phyloP scores from a whole-genome alignment of 2,113 vertebrate species.

The Calcarius ornatus region DNA sequence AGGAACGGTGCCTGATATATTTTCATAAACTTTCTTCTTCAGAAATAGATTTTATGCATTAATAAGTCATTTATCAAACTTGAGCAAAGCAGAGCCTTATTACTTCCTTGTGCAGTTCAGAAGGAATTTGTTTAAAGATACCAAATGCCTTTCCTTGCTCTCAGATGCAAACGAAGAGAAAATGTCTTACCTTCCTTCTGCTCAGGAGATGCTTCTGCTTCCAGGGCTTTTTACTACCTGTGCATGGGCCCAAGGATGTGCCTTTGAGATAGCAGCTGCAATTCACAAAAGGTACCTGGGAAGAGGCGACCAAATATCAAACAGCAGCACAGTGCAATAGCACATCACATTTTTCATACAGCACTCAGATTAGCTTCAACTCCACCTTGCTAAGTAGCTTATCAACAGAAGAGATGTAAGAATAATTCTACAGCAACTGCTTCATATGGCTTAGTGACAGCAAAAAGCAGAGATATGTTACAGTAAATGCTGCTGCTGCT shows the following conservation, averaged over 20 bases:
- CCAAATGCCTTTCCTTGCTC: not conserved
- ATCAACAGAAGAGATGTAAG: not conserved
- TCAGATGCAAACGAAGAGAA: not conserved
- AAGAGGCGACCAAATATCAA: not conserved
- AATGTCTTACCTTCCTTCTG: not conserved
- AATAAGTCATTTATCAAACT: slow-evolving; percentile 20
- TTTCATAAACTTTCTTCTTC: slow-evolving; percentile 4
- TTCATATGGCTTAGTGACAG: slow-evolving; percentile 12
- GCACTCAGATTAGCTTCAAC: not conserved
- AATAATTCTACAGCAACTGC: not conserved
- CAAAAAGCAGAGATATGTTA: not conserved
- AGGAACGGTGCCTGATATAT: not conserved
- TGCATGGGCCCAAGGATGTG: not conserved
- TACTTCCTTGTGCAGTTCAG: not conserved
- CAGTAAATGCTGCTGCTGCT: not conserved
- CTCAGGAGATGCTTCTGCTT: not conserved
- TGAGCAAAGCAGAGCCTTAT: not conserved
- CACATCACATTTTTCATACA: not conserved
- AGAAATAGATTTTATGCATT: slow-evolving; percentile 23
- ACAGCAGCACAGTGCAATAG: not conserved
- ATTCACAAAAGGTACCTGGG: not conserved
- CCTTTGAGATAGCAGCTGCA: not conserved
- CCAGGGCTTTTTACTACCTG: not conserved
- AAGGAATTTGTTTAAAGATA: not conserved
- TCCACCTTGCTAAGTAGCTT: slow-evolving; percentile 45